phyloP scores from a whole-genome alignment of 2,888 invertebrate species.

The Bugulina stolonifera region DNA sequence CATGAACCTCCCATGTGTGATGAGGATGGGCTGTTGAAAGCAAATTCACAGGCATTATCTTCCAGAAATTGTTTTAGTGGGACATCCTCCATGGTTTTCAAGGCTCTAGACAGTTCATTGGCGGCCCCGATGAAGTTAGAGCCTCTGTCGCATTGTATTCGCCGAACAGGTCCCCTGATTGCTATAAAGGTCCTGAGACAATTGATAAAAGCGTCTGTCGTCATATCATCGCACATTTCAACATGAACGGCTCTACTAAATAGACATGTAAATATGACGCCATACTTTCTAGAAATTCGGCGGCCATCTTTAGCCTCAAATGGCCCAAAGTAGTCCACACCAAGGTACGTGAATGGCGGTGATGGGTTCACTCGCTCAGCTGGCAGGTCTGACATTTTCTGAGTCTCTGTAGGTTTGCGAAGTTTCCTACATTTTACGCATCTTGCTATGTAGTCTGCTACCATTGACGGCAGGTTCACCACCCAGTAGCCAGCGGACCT shows the following conservation, averaged over 20 bases:
- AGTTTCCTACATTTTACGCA: not conserved
- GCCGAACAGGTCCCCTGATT: conserved; percentile 30
- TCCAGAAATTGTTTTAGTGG: not conserved
- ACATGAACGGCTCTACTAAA: conserved; percentile 39
- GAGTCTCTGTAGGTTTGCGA: not conserved
- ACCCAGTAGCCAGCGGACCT: conserved; percentile 1
- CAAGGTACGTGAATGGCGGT: conserved; percentile 12
- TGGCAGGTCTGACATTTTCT: conserved; percentile 11
- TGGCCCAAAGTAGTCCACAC: conserved; percentile 13
- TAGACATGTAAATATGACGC: conserved; percentile 42
- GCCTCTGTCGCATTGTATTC: conserved; percentile 31
- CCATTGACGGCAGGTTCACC: not conserved
- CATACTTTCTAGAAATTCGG: conserved; percentile 35
- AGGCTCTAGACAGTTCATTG: conserved; percentile 28
- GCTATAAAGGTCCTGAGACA: conserved; percentile 31
- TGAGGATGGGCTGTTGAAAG: conserved; percentile 33
- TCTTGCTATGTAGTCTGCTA: not conserved
- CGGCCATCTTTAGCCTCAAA: not conserved
- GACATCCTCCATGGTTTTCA: not conserved
- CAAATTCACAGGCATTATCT: conserved; percentile 28
- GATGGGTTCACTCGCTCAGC: not conserved
- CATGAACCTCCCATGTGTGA: conserved; percentile 34
- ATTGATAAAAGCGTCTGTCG: conserved; percentile 27
- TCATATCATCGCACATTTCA: conserved; percentile 32
- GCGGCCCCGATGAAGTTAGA: conserved; percentile 33